Conservation (phyloP, 2,113 vertebrate species). For the Engraulis encrasicolus region DNA sequence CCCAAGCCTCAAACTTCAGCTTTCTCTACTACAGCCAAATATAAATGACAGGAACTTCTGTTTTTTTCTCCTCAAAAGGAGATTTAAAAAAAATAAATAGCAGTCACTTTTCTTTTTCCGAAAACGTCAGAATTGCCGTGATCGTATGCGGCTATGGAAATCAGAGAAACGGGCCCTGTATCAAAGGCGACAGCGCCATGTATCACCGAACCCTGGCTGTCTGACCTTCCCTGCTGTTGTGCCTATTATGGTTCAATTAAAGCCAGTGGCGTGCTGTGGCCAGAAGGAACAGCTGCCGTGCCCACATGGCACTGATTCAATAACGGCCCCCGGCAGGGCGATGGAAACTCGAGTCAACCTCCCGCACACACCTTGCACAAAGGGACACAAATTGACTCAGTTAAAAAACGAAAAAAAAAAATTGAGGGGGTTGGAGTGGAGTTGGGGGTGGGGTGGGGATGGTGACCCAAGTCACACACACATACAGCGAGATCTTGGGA, state of each 20-base stretch:
- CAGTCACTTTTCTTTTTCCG: too few species aligned
- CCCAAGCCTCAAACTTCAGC: background rate
- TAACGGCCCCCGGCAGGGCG: conserved; percentile 76
- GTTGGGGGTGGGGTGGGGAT: conserved; percentile 36
- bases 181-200: conserved; percentile 68
- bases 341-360: conserved; percentile 76
- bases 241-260: conserved; percentile 93
- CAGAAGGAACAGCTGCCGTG: conserved; percentile 87
- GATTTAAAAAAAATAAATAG: background rate
- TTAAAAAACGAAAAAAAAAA: conserved; percentile 52
- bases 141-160: background rate
- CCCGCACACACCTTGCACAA: conserved; percentile 70
- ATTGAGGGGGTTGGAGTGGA: conserved; percentile 30
- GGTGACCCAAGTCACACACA: conserved; percentile 61
- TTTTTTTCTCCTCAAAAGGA: background rate
- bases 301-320: conserved; percentile 90
- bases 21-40: background rate
- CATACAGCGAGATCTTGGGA: conserved; percentile 63
- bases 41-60: background rate
- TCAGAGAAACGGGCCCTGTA: conserved; percentile 43
- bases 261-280: conserved; percentile 77
- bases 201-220: conserved; percentile 74
- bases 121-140: too few species aligned
- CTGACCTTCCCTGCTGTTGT: conserved; percentile 87
- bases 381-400: conserved; percentile 76